A percentile compares a stretch with the other conserved stretches of the same genome.
Conservation (phyloP, 2,113 vertebrate species). For the Pelecanoides urinatrix region DNA sequence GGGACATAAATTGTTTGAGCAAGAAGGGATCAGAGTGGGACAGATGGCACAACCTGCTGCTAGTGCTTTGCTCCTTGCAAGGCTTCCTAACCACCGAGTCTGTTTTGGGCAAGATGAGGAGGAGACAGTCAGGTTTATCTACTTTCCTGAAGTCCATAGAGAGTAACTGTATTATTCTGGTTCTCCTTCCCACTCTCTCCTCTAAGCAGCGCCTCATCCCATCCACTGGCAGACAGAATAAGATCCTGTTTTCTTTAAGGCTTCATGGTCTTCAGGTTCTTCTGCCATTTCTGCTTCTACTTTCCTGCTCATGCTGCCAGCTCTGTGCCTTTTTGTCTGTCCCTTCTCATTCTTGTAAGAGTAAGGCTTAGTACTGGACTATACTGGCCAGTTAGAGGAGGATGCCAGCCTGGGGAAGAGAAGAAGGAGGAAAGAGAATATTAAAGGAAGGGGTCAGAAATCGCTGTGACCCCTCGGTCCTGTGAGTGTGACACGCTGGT, state of each 20-base stretch:
- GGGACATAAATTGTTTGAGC: not conserved
- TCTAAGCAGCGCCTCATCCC: not conserved
- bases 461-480: fast-evolving
- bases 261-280: not conserved
- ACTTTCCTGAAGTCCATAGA: not conserved
- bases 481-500: not conserved
- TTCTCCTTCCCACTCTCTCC: not conserved
- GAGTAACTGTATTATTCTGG: not conserved
- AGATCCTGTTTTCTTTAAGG: not conserved
- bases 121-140: not conserved
- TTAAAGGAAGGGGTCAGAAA: not conserved
- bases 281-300: not conserved
- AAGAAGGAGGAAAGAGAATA: not conserved
- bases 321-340: not conserved
- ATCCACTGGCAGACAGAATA: not conserved
- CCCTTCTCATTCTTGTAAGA: not conserved
- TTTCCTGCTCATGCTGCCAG: not conserved
- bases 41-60: constrained; percentile 18
- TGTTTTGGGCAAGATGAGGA: not conserved
- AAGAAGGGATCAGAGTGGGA: not conserved
- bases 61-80: not conserved
- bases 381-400: not conserved
- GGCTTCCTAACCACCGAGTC: not conserved
- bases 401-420: not conserved
- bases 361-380: not conserved